Evolutionary conservation across 2,888 invertebrate genomes (phyloP), one percentile per base, ranked within the genome.

Genomic region (Phyllotreta striolata): DNA sequence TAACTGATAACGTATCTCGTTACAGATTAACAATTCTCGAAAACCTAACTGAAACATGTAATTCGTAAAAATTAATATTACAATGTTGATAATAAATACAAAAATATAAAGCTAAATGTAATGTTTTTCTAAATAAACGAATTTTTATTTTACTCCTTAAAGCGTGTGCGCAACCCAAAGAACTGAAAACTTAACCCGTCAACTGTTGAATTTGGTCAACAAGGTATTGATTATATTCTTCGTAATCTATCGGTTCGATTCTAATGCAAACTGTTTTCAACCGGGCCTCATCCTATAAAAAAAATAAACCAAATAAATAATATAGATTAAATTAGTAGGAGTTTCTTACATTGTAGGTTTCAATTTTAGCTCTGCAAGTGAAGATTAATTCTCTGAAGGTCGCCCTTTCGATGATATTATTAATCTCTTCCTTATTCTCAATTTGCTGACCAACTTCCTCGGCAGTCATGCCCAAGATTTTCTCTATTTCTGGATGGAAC

Each of bases 341-440:
- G 8, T 12, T 43, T 61, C 71, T 87, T 83, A 95, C 96, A 79
- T 95, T 96, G 79, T 90, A 99, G 8, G 88, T 91, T 82, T 99
- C 98, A 83, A 93, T 87, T 82, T 95, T 96, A 38, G 92, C 90
- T 62, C 96, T 85, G 72, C 97, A 85, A 80, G 91, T 93, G 78
- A 97, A 92, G 37, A 92, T 85, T 76, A 88, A 94, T 0, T 89
- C 87, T 76, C 88, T 89, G 80, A 98, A 97, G 72, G 89, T 87
- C 35, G 92, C 87, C 5, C 89, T 86, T 24, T 89, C 86, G 73
- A 96, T 90, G 61, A 91, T 84, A 43, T 86, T 85, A 55, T 88
- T 83, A 77, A 89, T 92, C 4, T 83, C 86, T 0, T 87, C 84
- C 63, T 88, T 85, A 81, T 93, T 87, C 69, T 89, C 88, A 57